phyloP scores from a whole-genome alignment of 1,140 invertebrate species.

The Thaumetopoea pityocampa region DNA sequence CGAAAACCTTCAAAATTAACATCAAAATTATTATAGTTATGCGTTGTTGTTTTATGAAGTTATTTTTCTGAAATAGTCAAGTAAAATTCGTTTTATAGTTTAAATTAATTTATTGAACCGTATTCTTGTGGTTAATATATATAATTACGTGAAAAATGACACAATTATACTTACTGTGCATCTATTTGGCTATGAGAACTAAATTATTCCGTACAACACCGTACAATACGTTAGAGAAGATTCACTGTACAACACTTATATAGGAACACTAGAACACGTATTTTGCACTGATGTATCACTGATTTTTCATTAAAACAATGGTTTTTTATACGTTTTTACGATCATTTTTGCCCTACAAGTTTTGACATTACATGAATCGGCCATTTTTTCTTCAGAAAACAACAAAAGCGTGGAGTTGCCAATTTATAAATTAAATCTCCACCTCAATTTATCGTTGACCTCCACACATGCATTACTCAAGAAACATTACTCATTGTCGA shows the following conservation, averaged over 20 bases:
- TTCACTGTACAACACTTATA: conserved; percentile 3
- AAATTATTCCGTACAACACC: conserved; percentile 7
- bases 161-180: conserved; percentile 45
- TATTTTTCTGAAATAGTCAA: too few relatives aligned
- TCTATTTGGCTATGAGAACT: conserved; percentile 41
- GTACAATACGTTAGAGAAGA: conserved; percentile 1
- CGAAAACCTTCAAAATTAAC: conserved; percentile 14
- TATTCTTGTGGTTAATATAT: not conserved
- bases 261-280: conserved; percentile 29
- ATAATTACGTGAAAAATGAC: conserved; percentile 3
- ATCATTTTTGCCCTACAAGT: conserved; percentile 45
- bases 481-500: conserved; percentile 12
- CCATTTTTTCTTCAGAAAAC: conserved; percentile 60
- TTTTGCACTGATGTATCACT: conserved; percentile 32
- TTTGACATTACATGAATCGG: conserved; percentile 64
- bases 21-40: conserved; percentile 3
- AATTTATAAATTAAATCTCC: conserved; percentile 18
- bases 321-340: conserved; percentile 50
- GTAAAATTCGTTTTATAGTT: too few relatives aligned
- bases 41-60: too few relatives aligned
- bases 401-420: conserved; percentile 49
- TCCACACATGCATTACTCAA: too few relatives aligned
- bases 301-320: conserved; percentile 29
- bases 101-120: too few relatives aligned
- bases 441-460: too few relatives aligned